A percentile compares a stretch with the other conserved stretches of the same genome.
These are phyloP conservation scores for Pterostichus niger DNA, from an alignment of 2,888 invertebrate genomes.

Conservation along the genomic window DNA sequence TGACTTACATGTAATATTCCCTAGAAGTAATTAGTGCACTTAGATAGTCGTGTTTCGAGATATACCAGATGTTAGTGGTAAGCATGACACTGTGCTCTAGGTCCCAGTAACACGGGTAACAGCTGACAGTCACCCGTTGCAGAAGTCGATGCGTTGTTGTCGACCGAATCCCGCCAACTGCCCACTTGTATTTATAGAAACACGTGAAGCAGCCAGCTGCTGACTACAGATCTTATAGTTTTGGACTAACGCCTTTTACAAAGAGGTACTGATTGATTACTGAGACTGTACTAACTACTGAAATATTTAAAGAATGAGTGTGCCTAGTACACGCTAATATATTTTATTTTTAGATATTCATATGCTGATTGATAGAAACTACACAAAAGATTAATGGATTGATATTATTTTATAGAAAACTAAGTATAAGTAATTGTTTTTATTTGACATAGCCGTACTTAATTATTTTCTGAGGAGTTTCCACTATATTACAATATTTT, in stretches of 20 bases:
- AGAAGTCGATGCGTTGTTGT: slow-evolving; percentile 4
- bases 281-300: not conserved
- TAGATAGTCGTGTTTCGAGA: not conserved
- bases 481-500: no score
- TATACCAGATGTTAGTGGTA: not conserved
- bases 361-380: not conserved
- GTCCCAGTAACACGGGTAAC: not conserved
- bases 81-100: slow-evolving; percentile 23
- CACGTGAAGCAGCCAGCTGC: slow-evolving; percentile 42
- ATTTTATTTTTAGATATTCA: not conserved
- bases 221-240: not conserved
- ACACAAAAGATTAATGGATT: slow-evolving; percentile 1
- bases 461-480: not conserved
- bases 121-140: not conserved
- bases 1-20: slow-evolving; percentile 18
- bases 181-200: slow-evolving; percentile 48
- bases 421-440: not conserved
- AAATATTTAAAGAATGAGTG: no score
- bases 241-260: not conserved
- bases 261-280: not conserved
- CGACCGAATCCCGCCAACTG: slow-evolving; percentile 49
- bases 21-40: not conserved
- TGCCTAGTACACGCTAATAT: no score
- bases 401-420: not conserved
- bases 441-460: not conserved